Base-by-base conservation (phyloP, 2,113 vertebrate species). In the Tachuris rubrigastra region DNA sequence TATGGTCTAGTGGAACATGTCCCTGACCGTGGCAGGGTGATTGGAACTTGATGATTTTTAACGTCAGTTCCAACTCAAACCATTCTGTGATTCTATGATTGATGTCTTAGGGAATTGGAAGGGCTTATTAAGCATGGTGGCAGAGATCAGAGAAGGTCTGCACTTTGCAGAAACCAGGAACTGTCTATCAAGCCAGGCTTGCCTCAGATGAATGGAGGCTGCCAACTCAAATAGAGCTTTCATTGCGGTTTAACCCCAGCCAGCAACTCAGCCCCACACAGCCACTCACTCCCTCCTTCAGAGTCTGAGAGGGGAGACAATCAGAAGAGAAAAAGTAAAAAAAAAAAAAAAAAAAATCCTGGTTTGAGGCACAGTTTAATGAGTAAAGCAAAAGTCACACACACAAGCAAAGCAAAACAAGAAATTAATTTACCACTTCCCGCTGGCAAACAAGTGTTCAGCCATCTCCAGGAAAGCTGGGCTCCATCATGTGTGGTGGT, bases 401-500 rank as follows among this genome's bases (percentile, higher is more conserved):
- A n/a, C 2, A 4, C 8, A 68, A 75, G 14, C 42, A 58, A 63
- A 56, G 10, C 20, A 89, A 63, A 63, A 10, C 6, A 81, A 31
- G 11, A 37, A 77, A 81, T 50, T 55, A 4, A 7, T 56, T 72
- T 22, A 20, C 37, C 14, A 4, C 14, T 52, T 56, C 12, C 35
- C 19, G 37, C 5, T 1, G 1, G 28, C 52, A 81, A 27, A 9
- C 12, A 65, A 20, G 25, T 27, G 9, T 28, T 71, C 63, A 76
- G 39, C 35, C 63, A 35, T 33, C 35, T 37, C 63, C 63, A 76
- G 58, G 15, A 89, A 66, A 92, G 35, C 25, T 9, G 18, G 41
- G 18, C 8, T 76, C 15, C 8, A 21, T 23, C 20, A 20, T 10
- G 2, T 1, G 1, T 19, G 30, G 31, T 6, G 0, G 8, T 16